phyloP scores from a whole-genome alignment of 2,113 vertebrate genomes.

The Nansenia antarctica region DNA sequence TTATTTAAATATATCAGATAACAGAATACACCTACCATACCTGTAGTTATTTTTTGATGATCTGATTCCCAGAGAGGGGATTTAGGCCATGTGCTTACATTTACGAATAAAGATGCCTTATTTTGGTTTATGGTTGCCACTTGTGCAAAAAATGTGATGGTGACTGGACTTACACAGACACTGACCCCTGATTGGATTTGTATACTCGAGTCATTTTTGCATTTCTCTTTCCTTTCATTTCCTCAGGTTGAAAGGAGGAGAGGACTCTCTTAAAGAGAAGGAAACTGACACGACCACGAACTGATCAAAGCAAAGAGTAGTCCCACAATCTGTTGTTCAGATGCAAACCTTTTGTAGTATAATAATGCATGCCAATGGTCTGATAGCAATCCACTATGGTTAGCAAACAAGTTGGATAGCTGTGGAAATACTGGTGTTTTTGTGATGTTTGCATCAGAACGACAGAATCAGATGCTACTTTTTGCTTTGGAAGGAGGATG shows the following conservation, averaged over 20 bases:
- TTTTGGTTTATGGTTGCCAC: not conserved
- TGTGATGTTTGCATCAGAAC: slow-evolving; percentile 4
- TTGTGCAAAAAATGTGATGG: too few species aligned
- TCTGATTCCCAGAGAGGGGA: not conserved
- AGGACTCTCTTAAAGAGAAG: slow-evolving; percentile 8
- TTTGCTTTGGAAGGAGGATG: slow-evolving; percentile 7
- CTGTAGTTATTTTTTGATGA: too few species aligned
- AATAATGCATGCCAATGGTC: not conserved
- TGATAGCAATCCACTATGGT: not conserved
- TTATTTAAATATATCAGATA: not conserved
- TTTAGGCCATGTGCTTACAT: not conserved
- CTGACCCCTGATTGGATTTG: not conserved
- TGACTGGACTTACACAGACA: too few species aligned
- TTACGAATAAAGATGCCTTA: slow-evolving; percentile 10
- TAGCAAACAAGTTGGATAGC: not conserved
- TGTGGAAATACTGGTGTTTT: slow-evolving; percentile 8
- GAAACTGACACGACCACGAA: not conserved
- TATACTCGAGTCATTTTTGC: not conserved
- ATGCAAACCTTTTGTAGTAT: slow-evolving; percentile 1
- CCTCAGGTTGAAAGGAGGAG: slow-evolving; percentile 29
- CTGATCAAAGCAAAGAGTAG: slow-evolving; percentile 24
- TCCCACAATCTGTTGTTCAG: slow-evolving; percentile 14
- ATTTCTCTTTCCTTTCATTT: slow-evolving; percentile 3
- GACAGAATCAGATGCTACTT: not conserved
- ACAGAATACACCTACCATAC: not conserved